Percentiles rank a stretch among this genome's conserved stretches.
Evolutionary conservation across 2,797 vertebrate species (phyloP).

Genomic region (Emys orbicularis): DNA sequence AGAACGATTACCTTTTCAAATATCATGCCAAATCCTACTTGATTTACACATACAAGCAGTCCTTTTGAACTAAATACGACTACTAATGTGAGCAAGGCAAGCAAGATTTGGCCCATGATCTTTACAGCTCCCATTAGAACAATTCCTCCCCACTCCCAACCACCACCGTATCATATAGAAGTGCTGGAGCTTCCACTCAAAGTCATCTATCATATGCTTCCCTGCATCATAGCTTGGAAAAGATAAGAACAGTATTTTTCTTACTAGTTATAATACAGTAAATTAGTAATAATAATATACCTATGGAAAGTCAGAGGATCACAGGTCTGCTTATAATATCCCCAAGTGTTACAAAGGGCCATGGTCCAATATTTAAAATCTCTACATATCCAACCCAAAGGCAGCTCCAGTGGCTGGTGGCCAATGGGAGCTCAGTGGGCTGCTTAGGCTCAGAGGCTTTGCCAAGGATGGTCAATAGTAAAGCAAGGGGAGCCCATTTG

Average conservation of each 20-base stretch:
- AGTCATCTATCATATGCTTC: background rate
- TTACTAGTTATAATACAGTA: background rate
- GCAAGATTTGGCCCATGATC: background rate
- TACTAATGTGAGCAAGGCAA: background rate
- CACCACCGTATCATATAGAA: background rate
- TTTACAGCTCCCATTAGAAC: background rate
- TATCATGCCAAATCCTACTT: background rate
- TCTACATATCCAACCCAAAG: background rate
- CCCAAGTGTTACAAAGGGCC: background rate
- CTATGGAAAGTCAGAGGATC: background rate
- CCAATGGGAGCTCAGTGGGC: background rate
- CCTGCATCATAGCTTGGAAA: background rate
- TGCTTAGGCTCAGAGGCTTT: background rate
- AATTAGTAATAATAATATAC: background rate
- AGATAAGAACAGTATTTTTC: background rate
- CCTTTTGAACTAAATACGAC: background rate
- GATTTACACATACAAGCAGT: background rate
- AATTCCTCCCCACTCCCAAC: background rate
- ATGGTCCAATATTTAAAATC: rapidly evolving
- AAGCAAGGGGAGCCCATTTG: background rate
- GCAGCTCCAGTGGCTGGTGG: background rate
- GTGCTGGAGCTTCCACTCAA: background rate
- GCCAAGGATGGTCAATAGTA: background rate
- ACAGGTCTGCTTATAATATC: rapidly evolving
- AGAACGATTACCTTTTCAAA: background rate